Conservation (phyloP, 2,888 invertebrate genomes). For the Stictocephala bisonia region DNA sequence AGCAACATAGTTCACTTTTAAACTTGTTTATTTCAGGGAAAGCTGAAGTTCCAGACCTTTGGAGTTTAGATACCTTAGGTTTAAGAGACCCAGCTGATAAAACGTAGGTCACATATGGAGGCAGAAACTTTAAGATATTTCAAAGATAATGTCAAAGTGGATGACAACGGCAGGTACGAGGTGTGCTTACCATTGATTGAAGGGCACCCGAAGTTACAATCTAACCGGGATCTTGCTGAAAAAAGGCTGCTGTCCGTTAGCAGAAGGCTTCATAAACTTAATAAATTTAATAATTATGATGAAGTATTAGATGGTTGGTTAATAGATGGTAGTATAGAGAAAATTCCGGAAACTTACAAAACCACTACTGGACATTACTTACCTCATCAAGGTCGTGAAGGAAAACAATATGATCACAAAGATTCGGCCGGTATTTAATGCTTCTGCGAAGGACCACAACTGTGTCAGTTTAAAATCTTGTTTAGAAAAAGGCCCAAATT, state of each 20-base stretch:
- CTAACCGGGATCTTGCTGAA: background rate
- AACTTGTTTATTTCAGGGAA: conserved; percentile 1
- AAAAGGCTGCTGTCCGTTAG: background rate
- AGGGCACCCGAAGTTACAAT: background rate
- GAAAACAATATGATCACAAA: no score
- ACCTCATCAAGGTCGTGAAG: no score
- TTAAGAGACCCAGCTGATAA: background rate
- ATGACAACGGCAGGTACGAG: background rate
- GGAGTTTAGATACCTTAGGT: background rate
- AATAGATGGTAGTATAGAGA: background rate
- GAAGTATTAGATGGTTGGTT: background rate
- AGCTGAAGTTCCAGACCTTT: conserved; percentile 1
- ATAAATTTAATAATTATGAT: background rate
- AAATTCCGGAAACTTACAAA: background rate
- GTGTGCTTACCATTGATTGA: background rate
- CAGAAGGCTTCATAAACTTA: background rate
- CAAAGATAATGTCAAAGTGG: background rate
- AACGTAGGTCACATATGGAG: background rate
- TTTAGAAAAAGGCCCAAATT: no score
- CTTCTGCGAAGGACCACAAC: no score
- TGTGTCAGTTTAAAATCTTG: no score
- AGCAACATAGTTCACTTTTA: no score
- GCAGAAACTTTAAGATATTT: background rate
- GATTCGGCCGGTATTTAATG: no score
- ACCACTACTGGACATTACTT: no score